A percentile compares a stretch with the other conserved stretches of the same genome.
phyloP scores from a whole-genome alignment of 2,797 vertebrate genomes.

The Dryobates pubescens region DNA sequence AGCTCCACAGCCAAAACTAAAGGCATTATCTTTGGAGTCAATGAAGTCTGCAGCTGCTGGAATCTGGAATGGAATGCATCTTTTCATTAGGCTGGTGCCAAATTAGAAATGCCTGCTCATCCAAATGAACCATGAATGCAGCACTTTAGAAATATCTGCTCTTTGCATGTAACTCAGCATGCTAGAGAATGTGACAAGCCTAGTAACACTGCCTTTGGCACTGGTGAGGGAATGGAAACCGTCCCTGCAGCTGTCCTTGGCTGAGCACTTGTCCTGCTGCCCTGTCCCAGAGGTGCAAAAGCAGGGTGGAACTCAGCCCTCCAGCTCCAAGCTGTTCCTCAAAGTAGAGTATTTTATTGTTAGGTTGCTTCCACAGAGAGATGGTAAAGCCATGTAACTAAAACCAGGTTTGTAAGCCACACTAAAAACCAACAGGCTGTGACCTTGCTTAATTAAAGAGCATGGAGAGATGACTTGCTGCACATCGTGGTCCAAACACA shows the following conservation, averaged over 20 bases:
- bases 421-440: neutral
- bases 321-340: neutral
- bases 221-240: neutral
- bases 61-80: constrained; percentile 69
- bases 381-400: neutral
- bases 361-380: neutral
- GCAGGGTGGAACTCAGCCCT: neutral
- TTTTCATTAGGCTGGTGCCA: constrained; percentile 70
- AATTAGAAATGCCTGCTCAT: constrained; percentile 74
- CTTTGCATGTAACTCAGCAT: constrained; percentile 66
- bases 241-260: neutral
- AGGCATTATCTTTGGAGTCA: constrained; percentile 67
- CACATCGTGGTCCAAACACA: fast-evolving
- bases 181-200: constrained; percentile 64
- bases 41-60: constrained; percentile 69
- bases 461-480: neutral
- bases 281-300: neutral
- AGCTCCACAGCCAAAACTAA: constrained; percentile 50
- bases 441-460: neutral
- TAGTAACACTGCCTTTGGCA: constrained; percentile 32
- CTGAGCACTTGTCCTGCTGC: neutral
- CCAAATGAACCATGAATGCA: constrained; percentile 72
- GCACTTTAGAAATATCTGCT: constrained; percentile 69
- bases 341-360: neutral
- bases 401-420: neutral